Base-by-base conservation (phyloP, 1,140 invertebrate genomes). In the Drosophila truncata region DNA sequence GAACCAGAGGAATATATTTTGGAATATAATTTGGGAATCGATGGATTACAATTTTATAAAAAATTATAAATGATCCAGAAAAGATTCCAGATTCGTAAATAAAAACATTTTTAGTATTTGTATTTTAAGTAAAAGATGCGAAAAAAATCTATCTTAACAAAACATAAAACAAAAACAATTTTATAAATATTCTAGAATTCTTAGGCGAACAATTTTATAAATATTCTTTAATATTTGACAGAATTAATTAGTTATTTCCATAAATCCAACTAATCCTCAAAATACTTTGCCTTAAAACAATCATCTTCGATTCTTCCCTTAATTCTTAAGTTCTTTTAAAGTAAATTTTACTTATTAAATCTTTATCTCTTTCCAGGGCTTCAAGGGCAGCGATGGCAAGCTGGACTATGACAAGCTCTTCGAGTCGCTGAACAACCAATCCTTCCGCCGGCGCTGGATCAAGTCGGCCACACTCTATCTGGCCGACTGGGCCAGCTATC, bases 391-490 rank as follows among this genome's bases (percentile, higher is more conserved):
- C 5, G 93, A 95, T 55, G 96, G 96, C 0, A 95, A 94, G 18
- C 93, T 97, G 54, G 95, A 95, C 67, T 96, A 96, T 75, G 95
- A 96, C 55, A 94, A 94, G 63, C 95, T 97, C 50, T 94, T 97
- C 66, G 95, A 96, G 63, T 96, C 95, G 54, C 94, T 97, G 78
- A 96, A 97, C 78, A 97, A 97, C 85, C 95, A 96, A 25, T 94
- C 94, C 6, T 95, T 97, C 78, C 95, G 97, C 71, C 94, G 95
- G 59, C 94, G 96, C 62, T 97, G 97, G 96, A 96, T 97, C 64
- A 95, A 95, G 63, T 95, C 95, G 9, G 94, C 96, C 11, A 96
- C 96, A 3, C 95, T 95, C 54, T 96, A 96, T 77, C 93, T 97
- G 33, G 96, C 96, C 4, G 95, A 96, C 44, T 95, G 96, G 94